Conservation (phyloP, 2,113 vertebrate species). For the Pelecanoides urinatrix region DNA sequence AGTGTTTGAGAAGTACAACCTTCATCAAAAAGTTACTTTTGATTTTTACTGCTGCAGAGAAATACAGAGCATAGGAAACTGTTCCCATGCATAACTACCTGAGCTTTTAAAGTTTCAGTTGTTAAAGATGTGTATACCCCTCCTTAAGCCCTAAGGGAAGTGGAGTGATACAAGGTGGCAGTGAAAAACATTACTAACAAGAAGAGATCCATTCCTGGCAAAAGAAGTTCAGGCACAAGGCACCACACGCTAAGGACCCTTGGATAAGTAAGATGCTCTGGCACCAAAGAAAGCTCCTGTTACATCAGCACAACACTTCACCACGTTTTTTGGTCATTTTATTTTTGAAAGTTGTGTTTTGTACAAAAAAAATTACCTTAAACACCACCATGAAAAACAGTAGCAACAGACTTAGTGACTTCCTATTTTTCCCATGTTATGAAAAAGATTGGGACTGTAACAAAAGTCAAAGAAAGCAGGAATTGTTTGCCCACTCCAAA, state of each 20-base stretch:
- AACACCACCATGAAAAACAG: slow-evolving; percentile 53
- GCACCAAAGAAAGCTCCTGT: neutral
- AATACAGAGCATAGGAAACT: neutral
- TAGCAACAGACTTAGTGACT: slow-evolving; percentile 1
- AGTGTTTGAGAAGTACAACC: neutral
- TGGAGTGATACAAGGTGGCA: neutral
- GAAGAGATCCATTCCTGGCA: neutral
- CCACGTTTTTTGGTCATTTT: slow-evolving; percentile 52
- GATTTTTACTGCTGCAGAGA: neutral
- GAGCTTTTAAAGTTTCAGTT: neutral
- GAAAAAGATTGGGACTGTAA: slow-evolving; percentile 28
- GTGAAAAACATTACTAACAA: neutral
- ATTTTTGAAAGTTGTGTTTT: slow-evolving; percentile 68
- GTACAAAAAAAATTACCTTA: slow-evolving; percentile 71
- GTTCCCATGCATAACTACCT: neutral
- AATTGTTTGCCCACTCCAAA: neutral
- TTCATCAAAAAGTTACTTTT: neutral
- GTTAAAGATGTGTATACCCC: neutral
- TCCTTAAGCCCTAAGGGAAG: neutral
- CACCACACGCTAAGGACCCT: neutral
- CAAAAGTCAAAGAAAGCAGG: slow-evolving; percentile 53
- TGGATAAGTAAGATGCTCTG: neutral
- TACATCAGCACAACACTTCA: neutral
- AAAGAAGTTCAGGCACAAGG: neutral
- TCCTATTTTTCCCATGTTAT: slow-evolving; percentile 42